Conservation (phyloP, 1,140 invertebrate genomes). For the Ceratosolen fusciceps region DNA sequence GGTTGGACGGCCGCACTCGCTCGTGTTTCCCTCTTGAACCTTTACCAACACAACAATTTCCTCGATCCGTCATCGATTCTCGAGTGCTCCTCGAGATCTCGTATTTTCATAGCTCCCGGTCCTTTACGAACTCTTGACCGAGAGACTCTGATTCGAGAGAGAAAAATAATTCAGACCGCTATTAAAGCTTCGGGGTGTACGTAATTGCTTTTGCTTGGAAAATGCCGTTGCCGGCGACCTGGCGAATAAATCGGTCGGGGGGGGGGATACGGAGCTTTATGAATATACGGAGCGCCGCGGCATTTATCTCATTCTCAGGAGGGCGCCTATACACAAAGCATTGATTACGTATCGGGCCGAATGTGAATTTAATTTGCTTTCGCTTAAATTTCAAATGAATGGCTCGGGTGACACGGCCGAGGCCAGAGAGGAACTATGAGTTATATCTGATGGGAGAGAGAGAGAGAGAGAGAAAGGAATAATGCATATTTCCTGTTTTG, state of each 20-base stretch:
- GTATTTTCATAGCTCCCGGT: not conserved
- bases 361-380: constrained; percentile 55
- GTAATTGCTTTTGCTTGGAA: not conserved
- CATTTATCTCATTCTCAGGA: not conserved
- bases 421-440: not conserved
- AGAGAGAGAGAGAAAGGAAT: constrained; percentile 43
- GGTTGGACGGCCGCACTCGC: too few relatives aligned
- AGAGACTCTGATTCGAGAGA: not conserved
- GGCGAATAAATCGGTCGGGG: not conserved
- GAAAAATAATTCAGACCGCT: constrained; percentile 12
- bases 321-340: not conserved
- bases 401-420: not conserved
- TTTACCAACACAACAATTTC: constrained; percentile 10
- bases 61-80: constrained; percentile 16
- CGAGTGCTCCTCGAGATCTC: not conserved
- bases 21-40: not conserved
- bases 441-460: not conserved
- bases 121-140: not conserved
- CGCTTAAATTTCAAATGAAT: constrained; percentile 52
- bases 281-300: not conserved
- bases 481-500: constrained; percentile 56
- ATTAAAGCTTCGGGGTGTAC: not conserved
- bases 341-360: constrained; percentile 22
- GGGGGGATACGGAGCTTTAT: not conserved
- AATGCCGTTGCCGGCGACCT: not conserved